Evolutionary conservation across 2,888 invertebrate genomes (phyloP), one percentile per base, ranked within the genome.

Genomic region (Aphodius sticticus): DNA sequence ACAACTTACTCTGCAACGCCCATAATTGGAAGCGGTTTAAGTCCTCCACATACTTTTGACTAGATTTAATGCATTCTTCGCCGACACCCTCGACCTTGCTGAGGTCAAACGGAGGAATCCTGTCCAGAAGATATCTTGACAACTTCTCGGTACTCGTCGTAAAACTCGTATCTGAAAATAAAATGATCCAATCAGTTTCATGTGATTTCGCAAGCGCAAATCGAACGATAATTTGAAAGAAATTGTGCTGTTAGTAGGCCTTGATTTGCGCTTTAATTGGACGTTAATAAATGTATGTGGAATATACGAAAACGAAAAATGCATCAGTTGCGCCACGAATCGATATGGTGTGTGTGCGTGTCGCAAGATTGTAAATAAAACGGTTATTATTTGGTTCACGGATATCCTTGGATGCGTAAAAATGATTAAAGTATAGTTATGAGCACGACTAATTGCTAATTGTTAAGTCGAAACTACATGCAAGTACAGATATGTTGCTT

Each of bases 1-100:
- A 69, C 16, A 69, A 86, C 87, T 85, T 86, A 89, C 90, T 89
- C 85, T 87, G 86, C 15, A 90, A 83, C 5, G 90, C 89, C 89
- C 89, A 89, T 76, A 88, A 82, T 84, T 88, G 86, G 82, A 89
- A 88, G 71, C 84, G 83, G 69, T 85, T 83, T 70, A 89, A 83
- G 79, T 87, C 88, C 37, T 86, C 82, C 16, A 87, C 79, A 81
- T 86, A 89, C 78, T 83, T 83, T 75, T 82, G 83, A 83, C 87
- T 88, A 69, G 89, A 87, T 79, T 81, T 81, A 81, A 84, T 85
- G 81, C 90, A 90, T 81, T 85, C 82, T 69, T 77, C 78, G 77
- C 86, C 87, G 0, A 89, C 86, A 35, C 87, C 88, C 15, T 85
- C 79, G 12, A 86, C 80, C 37, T 82, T 82, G 74, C 86, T 87